A percentile compares a stretch with the other conserved stretches of the same genome.
Evolutionary conservation across 2,797 vertebrate genomes (phyloP).

Genomic region (Notoglanidium macrostoma): DNA sequence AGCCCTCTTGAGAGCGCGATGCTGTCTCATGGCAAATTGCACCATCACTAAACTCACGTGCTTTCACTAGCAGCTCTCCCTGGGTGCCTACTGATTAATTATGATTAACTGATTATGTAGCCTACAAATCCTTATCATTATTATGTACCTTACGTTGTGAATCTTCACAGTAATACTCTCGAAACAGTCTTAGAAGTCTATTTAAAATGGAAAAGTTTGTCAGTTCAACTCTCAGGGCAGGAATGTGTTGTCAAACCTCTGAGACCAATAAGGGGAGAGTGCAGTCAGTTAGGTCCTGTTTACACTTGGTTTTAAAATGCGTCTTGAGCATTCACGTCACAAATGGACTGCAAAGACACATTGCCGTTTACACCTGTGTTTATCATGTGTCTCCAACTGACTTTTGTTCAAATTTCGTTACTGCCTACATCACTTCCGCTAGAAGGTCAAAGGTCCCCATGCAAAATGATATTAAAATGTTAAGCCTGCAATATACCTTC

Average conservation of each 20-base stretch:
- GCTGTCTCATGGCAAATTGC: constrained; percentile 71
- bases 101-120: not conserved
- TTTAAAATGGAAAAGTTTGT: not conserved
- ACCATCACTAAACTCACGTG: constrained; percentile 65
- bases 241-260: not conserved
- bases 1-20: constrained; percentile 61
- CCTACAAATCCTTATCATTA: not conserved
- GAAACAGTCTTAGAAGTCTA: not conserved
- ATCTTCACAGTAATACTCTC: not conserved
- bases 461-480: too few relatives aligned
- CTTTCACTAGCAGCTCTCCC: not conserved
- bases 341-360: too few relatives aligned
- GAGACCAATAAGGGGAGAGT: not conserved
- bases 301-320: too few relatives aligned
- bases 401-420: too few relatives aligned
- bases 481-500: too few relatives aligned
- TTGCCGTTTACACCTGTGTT: too few relatives aligned
- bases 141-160: not conserved
- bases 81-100: not conserved
- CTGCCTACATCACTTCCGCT: too few relatives aligned
- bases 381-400: too few relatives aligned
- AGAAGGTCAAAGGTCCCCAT: too few relatives aligned
- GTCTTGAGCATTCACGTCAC: too few relatives aligned
- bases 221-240: not conserved
- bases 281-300: not conserved